These are phyloP conservation scores for Enteromius fasciolatus DNA, from an alignment of 2,797 vertebrate species.

Conservation along the genomic window DNA sequence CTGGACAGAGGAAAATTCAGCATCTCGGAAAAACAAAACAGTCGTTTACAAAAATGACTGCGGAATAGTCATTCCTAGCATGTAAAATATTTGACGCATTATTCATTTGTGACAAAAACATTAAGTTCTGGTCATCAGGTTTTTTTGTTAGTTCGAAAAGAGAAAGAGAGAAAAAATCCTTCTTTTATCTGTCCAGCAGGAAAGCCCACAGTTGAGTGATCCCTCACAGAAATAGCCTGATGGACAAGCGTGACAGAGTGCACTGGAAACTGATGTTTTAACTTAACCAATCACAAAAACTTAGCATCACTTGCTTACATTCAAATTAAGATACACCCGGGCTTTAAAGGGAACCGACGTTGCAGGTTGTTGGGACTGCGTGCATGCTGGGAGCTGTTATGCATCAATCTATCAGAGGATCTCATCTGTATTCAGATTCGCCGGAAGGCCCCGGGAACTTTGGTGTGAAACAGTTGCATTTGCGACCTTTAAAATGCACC, in stretches of 20 bases:
- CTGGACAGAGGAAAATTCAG: constrained; percentile 24
- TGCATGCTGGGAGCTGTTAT: constrained; percentile 77
- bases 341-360: constrained; percentile 68
- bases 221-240: neutral
- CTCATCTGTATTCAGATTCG: constrained; percentile 78
- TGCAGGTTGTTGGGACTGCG: constrained; percentile 66
- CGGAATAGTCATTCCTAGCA: neutral
- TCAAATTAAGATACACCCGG: constrained; percentile 50
- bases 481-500: constrained; percentile 73
- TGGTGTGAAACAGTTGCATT: constrained; percentile 53
- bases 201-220: constrained; percentile 20
- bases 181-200: neutral
- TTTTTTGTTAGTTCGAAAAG: neutral
- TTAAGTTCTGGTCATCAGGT: neutral
- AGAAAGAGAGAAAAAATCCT: neutral
- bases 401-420: constrained; percentile 79
- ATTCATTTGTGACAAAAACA: neutral
- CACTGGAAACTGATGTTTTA: constrained; percentile 18
- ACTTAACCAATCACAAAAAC: constrained; percentile 42
- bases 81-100: neutral
- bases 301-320: constrained; percentile 44
- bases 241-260: constrained; percentile 18
- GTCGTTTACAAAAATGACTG: neutral
- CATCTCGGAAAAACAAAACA: neutral
- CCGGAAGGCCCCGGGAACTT: constrained; percentile 37